Evolutionary conservation across 2,113 vertebrate genomes (phyloP), one percentile per base, ranked within the genome.

Genomic region (Mus spicilegus): DNA sequence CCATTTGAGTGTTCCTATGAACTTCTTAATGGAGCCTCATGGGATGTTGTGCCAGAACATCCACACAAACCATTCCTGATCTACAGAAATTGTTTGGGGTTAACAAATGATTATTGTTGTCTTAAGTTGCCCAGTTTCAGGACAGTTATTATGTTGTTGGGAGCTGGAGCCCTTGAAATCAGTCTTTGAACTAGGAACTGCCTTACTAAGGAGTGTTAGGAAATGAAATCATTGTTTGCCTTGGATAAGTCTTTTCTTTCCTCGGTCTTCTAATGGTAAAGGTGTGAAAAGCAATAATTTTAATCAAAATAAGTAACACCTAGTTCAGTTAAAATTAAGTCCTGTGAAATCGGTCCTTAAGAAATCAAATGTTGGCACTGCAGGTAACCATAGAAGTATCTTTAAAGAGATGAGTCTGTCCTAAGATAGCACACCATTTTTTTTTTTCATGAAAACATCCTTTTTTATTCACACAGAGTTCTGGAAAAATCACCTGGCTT

Each of bases 391-490:
- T 7, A 63, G 63, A 75, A 87, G 17, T 8, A 36, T 46, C 93
- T 92, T 89, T 77, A 88, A 91, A 95, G 16, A 70, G 72, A 87
- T 28, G n/a, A 81, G 85, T 58, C 17, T 88, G 39, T 80, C 51
- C 17, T 70, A 85, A 89, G 86, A 33, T 70, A 49, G 30, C 26
- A 76, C 8, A 17, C 42, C 42, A 12, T 54, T 80, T 85, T 42
- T 42, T 42, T 42, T 42, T 42, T 96, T 93, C 93, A 92, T 65
- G 30, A 90, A 91, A 54, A 14, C 46, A 49, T 19, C 14, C 20
- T 86, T 93, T 39, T 49, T 91, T 87, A 51, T 81, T 63, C 75
- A 81, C n/a, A 76, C 63, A 94, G 67, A 90, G 33, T 92, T 96
- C 81, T 72, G 51, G 92, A 90, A 96, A n/a, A n/a, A 72, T 73